Conservation (phyloP, 2,888 invertebrate genomes). For the Zonitis immaculata region DNA sequence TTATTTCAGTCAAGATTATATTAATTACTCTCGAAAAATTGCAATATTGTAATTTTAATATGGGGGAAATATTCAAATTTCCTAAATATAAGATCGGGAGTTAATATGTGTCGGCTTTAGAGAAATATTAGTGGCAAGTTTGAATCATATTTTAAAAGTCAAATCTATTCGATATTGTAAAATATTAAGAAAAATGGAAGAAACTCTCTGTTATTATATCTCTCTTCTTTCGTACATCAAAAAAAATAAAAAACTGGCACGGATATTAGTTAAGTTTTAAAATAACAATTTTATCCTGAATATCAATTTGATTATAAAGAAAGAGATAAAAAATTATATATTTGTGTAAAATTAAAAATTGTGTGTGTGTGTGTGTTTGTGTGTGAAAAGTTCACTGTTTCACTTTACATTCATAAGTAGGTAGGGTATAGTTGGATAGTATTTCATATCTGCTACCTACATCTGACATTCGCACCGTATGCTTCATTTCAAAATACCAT, state of each 20-base stretch:
- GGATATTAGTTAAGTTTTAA: too few relatives aligned
- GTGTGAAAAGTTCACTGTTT: slow-evolving; percentile 42
- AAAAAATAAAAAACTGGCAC: too few relatives aligned
- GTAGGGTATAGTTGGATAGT: slow-evolving; percentile 39
- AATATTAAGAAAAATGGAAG: slow-evolving; percentile 12
- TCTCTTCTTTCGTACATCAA: too few relatives aligned
- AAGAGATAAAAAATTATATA: too few relatives aligned
- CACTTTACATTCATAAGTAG: slow-evolving; percentile 47
- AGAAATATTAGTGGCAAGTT: slow-evolving; percentile 41
- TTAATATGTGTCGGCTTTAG: slow-evolving; percentile 26
- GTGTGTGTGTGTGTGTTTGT: slow-evolving; percentile 15
- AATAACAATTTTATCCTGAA: too few relatives aligned
- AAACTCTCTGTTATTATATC: too few relatives aligned
- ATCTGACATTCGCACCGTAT: slow-evolving; percentile 45
- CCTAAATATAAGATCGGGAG: slow-evolving; percentile 10
- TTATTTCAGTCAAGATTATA: too few relatives aligned
- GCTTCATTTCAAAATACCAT: slow-evolving; percentile 47
- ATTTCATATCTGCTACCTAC: slow-evolving; percentile 46
- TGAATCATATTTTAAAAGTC: slow-evolving; percentile 46
- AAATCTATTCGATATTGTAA: slow-evolving; percentile 36
- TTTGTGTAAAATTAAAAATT: too few relatives aligned
- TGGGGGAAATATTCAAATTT: slow-evolving; percentile 9
- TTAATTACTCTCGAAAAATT: neutral
- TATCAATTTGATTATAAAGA: too few relatives aligned
- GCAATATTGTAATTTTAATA: slow-evolving; percentile 5